phyloP scores from a whole-genome alignment of 2,113 vertebrate genomes.

The Trinectes maculatus region DNA sequence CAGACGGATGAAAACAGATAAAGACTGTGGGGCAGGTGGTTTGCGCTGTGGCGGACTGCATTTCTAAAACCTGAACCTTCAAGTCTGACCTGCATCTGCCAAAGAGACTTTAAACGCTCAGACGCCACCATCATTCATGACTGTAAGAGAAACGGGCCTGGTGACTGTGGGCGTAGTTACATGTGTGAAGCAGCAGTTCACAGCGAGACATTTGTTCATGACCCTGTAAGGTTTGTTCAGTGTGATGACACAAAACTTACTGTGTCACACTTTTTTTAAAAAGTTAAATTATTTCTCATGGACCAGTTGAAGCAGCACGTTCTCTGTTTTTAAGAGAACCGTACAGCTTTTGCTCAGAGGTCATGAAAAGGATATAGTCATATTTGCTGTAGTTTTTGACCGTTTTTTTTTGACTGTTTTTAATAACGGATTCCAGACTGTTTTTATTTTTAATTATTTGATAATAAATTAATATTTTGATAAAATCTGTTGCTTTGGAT shows the following conservation, averaged over 20 bases:
- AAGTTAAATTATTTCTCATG: slow-evolving; percentile 51
- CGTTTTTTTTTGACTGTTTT: slow-evolving; percentile 14
- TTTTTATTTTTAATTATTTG: slow-evolving; percentile 64
- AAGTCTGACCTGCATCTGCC: slow-evolving; percentile 24
- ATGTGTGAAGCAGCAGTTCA: background rate
- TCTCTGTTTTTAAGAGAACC: slow-evolving; percentile 72
- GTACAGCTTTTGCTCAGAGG: background rate
- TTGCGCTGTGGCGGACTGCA: too few species aligned
- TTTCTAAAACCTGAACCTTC: slow-evolving; percentile 10
- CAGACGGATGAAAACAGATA: background rate
- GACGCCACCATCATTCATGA: background rate
- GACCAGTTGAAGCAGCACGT: background rate
- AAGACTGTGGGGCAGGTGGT: background rate
- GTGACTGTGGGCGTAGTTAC: background rate
- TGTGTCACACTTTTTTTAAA: background rate
- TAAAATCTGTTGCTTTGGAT: slow-evolving; percentile 31
- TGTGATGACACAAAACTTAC: slow-evolving; percentile 16
- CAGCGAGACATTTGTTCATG: slow-evolving; percentile 31
- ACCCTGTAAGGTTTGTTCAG: slow-evolving; percentile 16
- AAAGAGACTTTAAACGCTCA: slow-evolving; percentile 32
- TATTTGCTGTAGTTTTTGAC: background rate
- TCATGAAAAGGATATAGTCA: slow-evolving; percentile 3
- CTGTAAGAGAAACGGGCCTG: background rate
- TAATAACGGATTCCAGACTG: slow-evolving; percentile 15
- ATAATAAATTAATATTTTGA: slow-evolving; percentile 71